phyloP scores from a whole-genome alignment of 2,888 invertebrate species.

The Nasonia oneida region DNA sequence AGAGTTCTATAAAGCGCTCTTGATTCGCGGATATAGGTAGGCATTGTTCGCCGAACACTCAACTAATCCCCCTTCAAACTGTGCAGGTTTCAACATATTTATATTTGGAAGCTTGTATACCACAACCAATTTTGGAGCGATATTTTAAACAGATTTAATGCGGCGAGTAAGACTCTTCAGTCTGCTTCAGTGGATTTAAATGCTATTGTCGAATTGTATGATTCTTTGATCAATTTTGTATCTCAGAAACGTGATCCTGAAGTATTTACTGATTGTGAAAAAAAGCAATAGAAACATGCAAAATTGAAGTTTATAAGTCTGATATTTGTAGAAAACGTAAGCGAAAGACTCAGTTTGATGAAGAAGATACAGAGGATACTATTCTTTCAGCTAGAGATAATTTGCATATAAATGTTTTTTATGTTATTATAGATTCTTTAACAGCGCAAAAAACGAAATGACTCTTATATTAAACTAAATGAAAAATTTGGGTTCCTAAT shows the following conservation, averaged over 20 bases:
- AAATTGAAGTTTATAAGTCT: neutral
- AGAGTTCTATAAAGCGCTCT: too few relatives aligned
- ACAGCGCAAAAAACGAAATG: neutral
- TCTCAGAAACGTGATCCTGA: neutral
- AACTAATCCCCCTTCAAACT: too few relatives aligned
- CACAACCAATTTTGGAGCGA: too few relatives aligned
- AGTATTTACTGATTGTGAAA: neutral
- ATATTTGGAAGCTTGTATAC: too few relatives aligned
- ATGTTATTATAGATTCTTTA: neutral
- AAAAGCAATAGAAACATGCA: neutral
- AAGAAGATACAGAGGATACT: neutral
- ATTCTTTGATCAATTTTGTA: neutral
- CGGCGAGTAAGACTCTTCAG: too few relatives aligned
- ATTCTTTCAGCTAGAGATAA: neutral
- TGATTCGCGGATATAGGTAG: too few relatives aligned
- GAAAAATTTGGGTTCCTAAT: constrained; percentile 31
- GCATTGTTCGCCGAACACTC: too few relatives aligned
- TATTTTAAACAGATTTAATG: too few relatives aligned
- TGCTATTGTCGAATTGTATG: neutral
- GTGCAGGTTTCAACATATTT: too few relatives aligned
- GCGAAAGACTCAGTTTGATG: neutral
- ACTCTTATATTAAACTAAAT: neutral
- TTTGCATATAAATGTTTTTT: constrained; percentile 1
- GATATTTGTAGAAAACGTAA: constrained; percentile 10
- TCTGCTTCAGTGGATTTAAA: too few relatives aligned